These are phyloP conservation scores for Contarinia nasturtii DNA, from an alignment of 1,140 invertebrate species.

Conservation along the genomic window DNA sequence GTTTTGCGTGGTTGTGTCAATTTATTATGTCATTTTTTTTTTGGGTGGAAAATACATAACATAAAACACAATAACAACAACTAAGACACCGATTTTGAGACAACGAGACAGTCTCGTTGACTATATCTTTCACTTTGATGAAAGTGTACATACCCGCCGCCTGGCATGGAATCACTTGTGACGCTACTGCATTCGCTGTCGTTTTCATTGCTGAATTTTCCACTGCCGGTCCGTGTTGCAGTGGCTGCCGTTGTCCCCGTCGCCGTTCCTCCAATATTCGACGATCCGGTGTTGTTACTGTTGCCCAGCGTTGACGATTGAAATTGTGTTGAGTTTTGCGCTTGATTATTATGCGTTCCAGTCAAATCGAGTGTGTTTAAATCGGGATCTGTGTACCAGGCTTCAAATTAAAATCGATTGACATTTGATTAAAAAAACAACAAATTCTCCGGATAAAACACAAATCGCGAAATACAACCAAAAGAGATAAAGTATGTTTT, in stretches of 20 bases:
- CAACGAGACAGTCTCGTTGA: too few species aligned
- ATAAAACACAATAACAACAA: too few species aligned
- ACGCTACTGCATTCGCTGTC: conserved; percentile 59
- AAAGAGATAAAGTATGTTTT: too few species aligned
- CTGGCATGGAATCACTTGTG: conserved; percentile 55
- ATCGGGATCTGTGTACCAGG: conserved; percentile 5
- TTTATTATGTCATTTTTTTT: too few species aligned
- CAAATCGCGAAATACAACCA: conserved; percentile 6
- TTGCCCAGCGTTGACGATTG: conserved; percentile 23
- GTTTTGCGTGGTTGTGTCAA: background rate
- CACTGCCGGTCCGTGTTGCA: conserved; percentile 29
- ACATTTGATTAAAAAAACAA: background rate
- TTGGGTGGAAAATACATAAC: too few species aligned
- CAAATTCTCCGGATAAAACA: background rate
- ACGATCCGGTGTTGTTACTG: conserved; percentile 1
- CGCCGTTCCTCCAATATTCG: background rate
- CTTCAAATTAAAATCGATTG: conserved; percentile 2
- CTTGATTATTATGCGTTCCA: background rate
- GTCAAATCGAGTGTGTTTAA: background rate
- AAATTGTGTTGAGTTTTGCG: conserved; percentile 14
- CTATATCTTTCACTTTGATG: too few species aligned
- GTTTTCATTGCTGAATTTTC: conserved; percentile 53
- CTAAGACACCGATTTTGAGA: too few species aligned
- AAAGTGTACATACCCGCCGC: conserved; percentile 24
- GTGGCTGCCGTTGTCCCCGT: conserved; percentile 8